These are phyloP conservation scores for Xenotilapia flavipinnis DNA, from an alignment of 2,113 vertebrate genomes.

Conservation along the genomic window DNA sequence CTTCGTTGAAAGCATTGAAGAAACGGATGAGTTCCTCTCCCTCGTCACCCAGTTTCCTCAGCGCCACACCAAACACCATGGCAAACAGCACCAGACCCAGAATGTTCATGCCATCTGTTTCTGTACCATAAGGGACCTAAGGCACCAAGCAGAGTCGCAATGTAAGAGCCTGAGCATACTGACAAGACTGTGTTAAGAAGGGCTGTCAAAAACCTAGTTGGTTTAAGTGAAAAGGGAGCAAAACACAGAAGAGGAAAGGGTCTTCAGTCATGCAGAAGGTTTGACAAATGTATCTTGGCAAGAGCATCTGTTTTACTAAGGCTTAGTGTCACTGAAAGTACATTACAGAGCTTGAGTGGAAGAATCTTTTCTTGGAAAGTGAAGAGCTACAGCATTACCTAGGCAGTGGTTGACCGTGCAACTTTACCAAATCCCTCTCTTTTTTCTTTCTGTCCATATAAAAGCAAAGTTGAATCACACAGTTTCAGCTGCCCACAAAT, in stretches of 20 bases:
- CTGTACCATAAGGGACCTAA: constrained; percentile 82
- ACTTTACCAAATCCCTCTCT: not conserved
- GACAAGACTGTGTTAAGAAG: not conserved
- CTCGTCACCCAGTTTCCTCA: constrained; percentile 87
- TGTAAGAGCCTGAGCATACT: not conserved
- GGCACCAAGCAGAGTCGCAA: not conserved
- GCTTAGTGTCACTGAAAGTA: not conserved
- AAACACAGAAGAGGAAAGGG: not conserved
- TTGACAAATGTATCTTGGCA: not conserved
- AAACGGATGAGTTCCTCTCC: constrained; percentile 97
- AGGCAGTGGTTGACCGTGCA: not conserved
- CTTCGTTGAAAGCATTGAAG: constrained; percentile 95
- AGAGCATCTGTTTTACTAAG: not conserved
- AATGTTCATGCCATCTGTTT: constrained; percentile 95
- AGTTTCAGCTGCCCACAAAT: not conserved
- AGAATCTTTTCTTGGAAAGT: not conserved
- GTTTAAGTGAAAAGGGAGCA: not conserved
- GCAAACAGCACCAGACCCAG: constrained; percentile 92
- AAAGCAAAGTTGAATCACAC: not conserved
- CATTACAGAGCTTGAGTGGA: not conserved
- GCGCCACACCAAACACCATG: constrained; percentile 89
- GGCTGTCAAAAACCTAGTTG: not conserved
- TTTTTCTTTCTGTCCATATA: not conserved
- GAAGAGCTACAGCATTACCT: not conserved
- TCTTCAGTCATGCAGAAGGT: not conserved